Evolutionary conservation across 1,140 invertebrate genomes (phyloP).

Genomic region (Carposina sasakii): DNA sequence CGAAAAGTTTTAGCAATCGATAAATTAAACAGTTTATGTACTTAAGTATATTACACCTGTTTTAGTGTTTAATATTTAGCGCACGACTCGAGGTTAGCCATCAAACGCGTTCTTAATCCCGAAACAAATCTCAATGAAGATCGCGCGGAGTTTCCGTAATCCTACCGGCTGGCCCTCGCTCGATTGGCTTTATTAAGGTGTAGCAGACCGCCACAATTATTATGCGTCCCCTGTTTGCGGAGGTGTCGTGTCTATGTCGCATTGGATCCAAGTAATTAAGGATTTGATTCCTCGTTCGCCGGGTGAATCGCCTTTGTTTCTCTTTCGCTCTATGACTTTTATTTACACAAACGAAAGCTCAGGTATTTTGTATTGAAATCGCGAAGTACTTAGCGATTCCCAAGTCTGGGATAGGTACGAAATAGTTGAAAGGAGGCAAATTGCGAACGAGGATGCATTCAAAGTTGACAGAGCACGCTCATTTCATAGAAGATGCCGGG

Average conservation of each 20-base stretch:
- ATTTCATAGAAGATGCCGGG: conserved; percentile 38
- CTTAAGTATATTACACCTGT: no score
- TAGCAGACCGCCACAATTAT: conserved; percentile 70
- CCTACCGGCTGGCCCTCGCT: conserved; percentile 34
- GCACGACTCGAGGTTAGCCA: conserved; percentile 46
- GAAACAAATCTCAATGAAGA: conserved; percentile 71
- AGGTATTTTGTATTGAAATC: not conserved
- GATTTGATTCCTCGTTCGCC: conserved; percentile 54
- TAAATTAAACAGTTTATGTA: no score
- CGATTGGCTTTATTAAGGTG: conserved; percentile 72
- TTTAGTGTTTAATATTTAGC: no score
- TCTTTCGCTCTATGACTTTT: not conserved
- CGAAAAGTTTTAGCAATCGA: no score
- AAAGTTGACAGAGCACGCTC: conserved; percentile 47
- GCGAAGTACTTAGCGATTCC: conserved; percentile 20
- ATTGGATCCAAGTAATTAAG: conserved; percentile 64
- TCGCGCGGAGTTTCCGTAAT: conserved; percentile 56
- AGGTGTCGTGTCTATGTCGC: conserved; percentile 58
- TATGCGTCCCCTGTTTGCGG: conserved; percentile 69
- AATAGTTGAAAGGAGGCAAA: conserved; percentile 56
- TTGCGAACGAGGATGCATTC: conserved; percentile 59
- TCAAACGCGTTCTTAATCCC: conserved; percentile 60
- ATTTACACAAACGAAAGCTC: not conserved
- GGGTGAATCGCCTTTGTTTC: conserved; percentile 33
- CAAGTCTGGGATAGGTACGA: conserved; percentile 22